A percentile compares a stretch with the other conserved stretches of the same genome.
Evolutionary conservation across 2,113 vertebrate species (phyloP).

Genomic region (Pollimyrus isidori): DNA sequence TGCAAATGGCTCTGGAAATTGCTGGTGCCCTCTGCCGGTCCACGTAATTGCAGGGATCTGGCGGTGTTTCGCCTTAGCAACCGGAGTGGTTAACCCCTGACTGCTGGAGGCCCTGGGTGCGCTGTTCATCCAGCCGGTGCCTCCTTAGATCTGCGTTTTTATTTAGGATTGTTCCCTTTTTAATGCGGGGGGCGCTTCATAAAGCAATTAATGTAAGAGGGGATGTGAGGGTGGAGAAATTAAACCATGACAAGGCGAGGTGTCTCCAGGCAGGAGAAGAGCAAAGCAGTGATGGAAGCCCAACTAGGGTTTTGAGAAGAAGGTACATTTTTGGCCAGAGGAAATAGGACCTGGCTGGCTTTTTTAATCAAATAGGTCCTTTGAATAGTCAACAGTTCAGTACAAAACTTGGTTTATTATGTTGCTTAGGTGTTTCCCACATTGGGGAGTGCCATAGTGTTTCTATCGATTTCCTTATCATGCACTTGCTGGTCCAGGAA

Average conservation of each 20-base stretch:
- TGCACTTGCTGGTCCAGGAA: not conserved
- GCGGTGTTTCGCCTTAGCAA: conserved; percentile 99
- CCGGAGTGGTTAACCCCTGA: conserved; percentile 94
- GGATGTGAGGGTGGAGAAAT: not conserved
- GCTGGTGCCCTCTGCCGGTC: conserved; percentile 98
- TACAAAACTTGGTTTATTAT: not conserved
- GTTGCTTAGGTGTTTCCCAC: not conserved
- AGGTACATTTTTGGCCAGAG: not conserved
- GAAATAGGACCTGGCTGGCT: not conserved
- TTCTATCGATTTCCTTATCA: not conserved
- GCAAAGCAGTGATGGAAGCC: not conserved
- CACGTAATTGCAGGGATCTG: conserved; percentile 92
- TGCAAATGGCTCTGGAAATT: conserved; percentile 99
- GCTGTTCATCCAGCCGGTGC: conserved; percentile 70
- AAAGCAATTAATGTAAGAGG: not conserved
- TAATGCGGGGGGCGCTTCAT: not conserved
- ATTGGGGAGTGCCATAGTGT: not conserved
- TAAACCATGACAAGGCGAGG: not conserved
- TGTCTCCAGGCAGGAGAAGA: no score
- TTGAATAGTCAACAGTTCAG: not conserved
- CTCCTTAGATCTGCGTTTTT: conserved; percentile 56
- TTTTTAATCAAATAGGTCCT: not conserved
- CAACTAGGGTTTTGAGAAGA: not conserved
- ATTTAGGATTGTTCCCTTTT: conserved; percentile 46
- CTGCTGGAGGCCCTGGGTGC: conserved; percentile 74